A percentile compares a stretch with the other conserved stretches of the same genome.
Conservation (phyloP, 2,888 invertebrate genomes). For the Campoplex nolae region DNA sequence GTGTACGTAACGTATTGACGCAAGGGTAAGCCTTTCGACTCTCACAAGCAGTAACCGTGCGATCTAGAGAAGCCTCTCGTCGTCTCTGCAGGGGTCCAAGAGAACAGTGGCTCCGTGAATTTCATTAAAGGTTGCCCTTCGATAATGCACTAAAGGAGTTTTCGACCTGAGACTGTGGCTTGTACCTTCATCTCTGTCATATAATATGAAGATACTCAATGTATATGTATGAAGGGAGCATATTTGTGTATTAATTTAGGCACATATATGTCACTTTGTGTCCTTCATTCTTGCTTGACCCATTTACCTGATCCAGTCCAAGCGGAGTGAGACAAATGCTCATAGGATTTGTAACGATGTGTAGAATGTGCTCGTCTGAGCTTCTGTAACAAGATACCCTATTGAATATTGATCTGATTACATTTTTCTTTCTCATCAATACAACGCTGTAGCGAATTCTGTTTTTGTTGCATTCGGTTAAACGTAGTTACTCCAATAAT, state of each 20-base stretch:
- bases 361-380: neutral
- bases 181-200: conserved; percentile 15
- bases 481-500: neutral
- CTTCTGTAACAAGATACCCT: neutral
- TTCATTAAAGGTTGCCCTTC: conserved; percentile 71
- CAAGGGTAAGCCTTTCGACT: conserved; percentile 58
- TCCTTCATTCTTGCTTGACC: conserved; percentile 52
- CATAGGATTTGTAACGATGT: neutral
- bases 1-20: conserved; percentile 72
- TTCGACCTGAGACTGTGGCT: conserved; percentile 50
- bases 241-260: conserved; percentile 5
- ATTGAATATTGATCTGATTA: neutral
- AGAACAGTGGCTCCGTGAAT: conserved; percentile 73
- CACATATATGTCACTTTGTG: neutral
- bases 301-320: conserved; percentile 46
- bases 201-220: conserved; percentile 4
- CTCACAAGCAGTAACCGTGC: conserved; percentile 59
- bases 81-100: conserved; percentile 17
- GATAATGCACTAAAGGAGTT: conserved; percentile 66
- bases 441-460: neutral
- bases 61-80: conserved; percentile 55
- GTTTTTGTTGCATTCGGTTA: neutral
- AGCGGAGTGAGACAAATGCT: conserved; percentile 31
- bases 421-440: too few relatives aligned
- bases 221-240: neutral